A percentile compares a stretch with the other conserved stretches of the same genome.
Conservation (phyloP, 2,797 vertebrate species). For the Distichodus sexfasciatus region DNA sequence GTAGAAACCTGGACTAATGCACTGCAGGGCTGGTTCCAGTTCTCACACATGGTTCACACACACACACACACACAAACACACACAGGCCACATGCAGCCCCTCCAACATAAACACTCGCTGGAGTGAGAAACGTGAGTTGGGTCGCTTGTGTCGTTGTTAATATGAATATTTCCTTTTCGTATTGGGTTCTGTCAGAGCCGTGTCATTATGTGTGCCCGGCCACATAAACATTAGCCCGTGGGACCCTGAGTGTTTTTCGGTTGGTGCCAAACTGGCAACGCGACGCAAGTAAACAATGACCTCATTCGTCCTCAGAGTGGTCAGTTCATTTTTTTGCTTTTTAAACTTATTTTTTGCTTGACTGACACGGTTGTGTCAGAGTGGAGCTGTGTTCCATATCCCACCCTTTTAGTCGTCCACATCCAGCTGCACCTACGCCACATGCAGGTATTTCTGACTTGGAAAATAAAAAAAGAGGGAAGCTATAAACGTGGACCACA, state of each 20-base stretch:
- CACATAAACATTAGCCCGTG: slow-evolving; percentile 36
- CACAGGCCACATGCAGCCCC: neutral
- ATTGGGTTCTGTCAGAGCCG: slow-evolving; percentile 30
- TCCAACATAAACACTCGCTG: slow-evolving; percentile 37
- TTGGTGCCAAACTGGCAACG: slow-evolving; percentile 20
- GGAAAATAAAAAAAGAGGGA: slow-evolving; percentile 14
- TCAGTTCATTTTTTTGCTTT: too few species aligned
- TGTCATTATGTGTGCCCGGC: slow-evolving; percentile 31
- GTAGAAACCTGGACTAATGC: slow-evolving; percentile 30
- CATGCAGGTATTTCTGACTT: slow-evolving; percentile 37
- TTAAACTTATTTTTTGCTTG: too few species aligned
- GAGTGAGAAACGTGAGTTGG: slow-evolving; percentile 33
- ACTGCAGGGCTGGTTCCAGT: slow-evolving; percentile 20
- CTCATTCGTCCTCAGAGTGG: slow-evolving; percentile 34
- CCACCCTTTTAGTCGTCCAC: slow-evolving; percentile 22
- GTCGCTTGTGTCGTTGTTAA: slow-evolving; percentile 46
- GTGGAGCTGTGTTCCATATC: neutral
- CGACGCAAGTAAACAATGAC: slow-evolving; percentile 44
- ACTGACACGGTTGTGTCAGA: slow-evolving; percentile 17
- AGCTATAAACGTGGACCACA: slow-evolving; percentile 24
- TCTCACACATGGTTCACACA: slow-evolving; percentile 21
- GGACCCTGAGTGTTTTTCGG: slow-evolving; percentile 17
- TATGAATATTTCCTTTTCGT: slow-evolving; percentile 41
- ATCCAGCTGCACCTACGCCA: slow-evolving; percentile 12
- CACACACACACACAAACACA: slow-evolving; percentile 4